A percentile compares a stretch with the other conserved stretches of the same genome.
Evolutionary conservation across 2,113 vertebrate species (phyloP).

Genomic region (Chelonoidis abingdonii): DNA sequence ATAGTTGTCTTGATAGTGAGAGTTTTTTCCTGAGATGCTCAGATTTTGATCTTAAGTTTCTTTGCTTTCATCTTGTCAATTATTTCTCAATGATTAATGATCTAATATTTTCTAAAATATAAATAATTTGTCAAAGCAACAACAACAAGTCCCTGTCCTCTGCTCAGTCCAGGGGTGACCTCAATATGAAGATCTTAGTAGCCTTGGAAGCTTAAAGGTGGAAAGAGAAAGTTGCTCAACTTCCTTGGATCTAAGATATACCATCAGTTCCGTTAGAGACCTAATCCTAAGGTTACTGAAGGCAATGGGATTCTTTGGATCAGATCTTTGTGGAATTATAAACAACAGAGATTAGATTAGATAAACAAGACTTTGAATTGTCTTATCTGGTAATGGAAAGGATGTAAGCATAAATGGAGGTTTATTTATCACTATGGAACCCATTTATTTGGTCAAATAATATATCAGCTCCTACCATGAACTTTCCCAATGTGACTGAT

Average conservation of each 20-base stretch:
- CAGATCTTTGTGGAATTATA: accelerated
- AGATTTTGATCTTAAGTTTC: background rate
- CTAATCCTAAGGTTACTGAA: background rate
- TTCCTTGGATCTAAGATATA: background rate
- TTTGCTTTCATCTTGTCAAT: slow-evolving; percentile 26
- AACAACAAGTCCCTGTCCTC: background rate
- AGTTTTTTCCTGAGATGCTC: slow-evolving; percentile 5
- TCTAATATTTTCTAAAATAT: slow-evolving; percentile 38
- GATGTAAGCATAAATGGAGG: background rate
- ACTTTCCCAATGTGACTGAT: background rate
- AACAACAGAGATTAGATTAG: background rate
- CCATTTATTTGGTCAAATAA: background rate
- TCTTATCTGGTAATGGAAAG: background rate
- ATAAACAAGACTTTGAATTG: background rate
- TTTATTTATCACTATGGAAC: background rate
- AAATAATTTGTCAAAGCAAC: background rate
- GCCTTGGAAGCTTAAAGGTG: background rate
- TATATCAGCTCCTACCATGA: background rate
- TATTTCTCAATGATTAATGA: background rate
- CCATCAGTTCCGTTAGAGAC: background rate
- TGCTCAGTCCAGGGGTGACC: background rate
- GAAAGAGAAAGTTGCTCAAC: slow-evolving; percentile 25
- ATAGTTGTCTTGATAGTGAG: background rate
- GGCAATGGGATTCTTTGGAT: background rate
- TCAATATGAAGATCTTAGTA: background rate